Base-by-base conservation (phyloP, 2,113 vertebrate species). In the Piaya cayana region DNA sequence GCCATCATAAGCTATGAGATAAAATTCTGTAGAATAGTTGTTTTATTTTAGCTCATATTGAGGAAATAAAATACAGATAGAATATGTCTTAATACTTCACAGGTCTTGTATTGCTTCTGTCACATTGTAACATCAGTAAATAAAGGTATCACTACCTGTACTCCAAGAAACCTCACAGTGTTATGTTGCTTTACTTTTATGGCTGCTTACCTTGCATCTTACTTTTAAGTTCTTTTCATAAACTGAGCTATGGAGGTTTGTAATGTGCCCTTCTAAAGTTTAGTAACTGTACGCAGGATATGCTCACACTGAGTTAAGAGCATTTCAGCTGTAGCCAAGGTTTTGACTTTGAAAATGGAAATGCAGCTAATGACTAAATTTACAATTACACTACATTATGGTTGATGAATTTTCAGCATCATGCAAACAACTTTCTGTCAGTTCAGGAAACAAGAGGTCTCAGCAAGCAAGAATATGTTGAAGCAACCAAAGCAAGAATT, bases 401-500 rank as follows among this genome's bases (percentile, higher is more conserved):
- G 30, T 55, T 90, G 36, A 45, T 92, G n/a, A 90, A 85, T 58
- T 65, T 94, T 95, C 85, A 94, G 32, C 25, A 59, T 90, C 94
- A 95, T 64, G 83, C 52, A 82, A 92, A 75, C 49, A 83, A 18
- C 25, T 27, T 89, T 89, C 58, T 91, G 64, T 70, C 86, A 82
- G n/a, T 27, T 87, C 47, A 67, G 49, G 52, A 95, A 91, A 65
- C 17, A 25, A 90, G 56, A 78, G 29, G 53, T 69, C 59, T 68
- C 37, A 72, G 42, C 7, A 75, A 93, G 37, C 23, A 78, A 91
- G 30, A 84, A 56, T 82, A 88, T 70, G 42, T 88, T 91, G 62
- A 65, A 72, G 37, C 49, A 95, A 43, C 10, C 34, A 92, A 81
- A 78, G 72, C 14, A 68, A 83, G 65, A 93, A 86, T 94, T 80